Conservation (phyloP, 37 sponge, comb jelly and placozoan species). For the Tethya wilhelma region DNA sequence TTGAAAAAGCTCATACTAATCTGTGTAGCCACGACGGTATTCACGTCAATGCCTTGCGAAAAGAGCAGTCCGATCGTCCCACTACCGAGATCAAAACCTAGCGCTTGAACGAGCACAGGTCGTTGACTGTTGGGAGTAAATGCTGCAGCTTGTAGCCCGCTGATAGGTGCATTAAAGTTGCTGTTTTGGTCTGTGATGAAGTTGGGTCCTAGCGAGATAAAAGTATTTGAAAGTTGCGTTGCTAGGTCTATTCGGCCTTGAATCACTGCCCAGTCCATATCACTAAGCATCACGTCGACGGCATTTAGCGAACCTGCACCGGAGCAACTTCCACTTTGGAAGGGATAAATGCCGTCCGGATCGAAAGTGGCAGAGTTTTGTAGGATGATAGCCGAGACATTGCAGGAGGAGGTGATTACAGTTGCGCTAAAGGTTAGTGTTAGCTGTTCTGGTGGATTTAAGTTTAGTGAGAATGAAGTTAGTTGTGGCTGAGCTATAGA, state of each 20-base stretch:
- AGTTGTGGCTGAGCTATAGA: too few relatives aligned
- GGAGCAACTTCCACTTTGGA: background rate
- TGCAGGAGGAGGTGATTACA: slow-evolving; percentile 10
- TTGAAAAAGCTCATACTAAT: background rate
- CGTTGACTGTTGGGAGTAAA: background rate
- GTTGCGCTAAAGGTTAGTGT: background rate
- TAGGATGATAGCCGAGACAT: background rate
- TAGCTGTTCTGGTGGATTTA: slow-evolving; percentile 16
- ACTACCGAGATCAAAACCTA: background rate
- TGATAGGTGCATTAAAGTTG: background rate
- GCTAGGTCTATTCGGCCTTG: slow-evolving; percentile 3
- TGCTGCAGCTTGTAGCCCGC: background rate
- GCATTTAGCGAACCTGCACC: background rate
- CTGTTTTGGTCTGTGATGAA: slow-evolving; percentile 7
- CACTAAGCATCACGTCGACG: background rate
- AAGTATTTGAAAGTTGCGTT: slow-evolving; percentile 18
- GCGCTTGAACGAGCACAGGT: background rate
- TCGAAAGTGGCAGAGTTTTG: background rate
- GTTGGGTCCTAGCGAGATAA: background rate
- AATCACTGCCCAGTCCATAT: slow-evolving; percentile 4
- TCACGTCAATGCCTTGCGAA: background rate
- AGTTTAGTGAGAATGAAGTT: too few relatives aligned
- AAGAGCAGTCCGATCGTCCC: background rate
- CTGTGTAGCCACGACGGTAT: background rate
- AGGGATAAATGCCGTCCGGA: background rate